Base-by-base conservation (phyloP, 2,113 vertebrate genomes). In the Coracopsis vasa region DNA sequence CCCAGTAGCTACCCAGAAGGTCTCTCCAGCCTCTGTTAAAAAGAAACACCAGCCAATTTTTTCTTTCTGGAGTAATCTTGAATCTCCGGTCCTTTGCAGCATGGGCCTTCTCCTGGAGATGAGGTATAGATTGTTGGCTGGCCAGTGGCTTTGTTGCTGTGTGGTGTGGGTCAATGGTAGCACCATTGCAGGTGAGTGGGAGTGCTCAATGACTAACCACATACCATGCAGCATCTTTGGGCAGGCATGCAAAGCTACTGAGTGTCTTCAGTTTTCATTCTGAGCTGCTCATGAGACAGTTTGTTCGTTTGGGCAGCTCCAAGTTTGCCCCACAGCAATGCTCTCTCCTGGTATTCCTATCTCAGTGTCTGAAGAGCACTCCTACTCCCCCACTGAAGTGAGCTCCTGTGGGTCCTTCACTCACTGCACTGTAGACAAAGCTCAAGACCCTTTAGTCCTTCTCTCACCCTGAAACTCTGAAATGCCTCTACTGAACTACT, bases 91-190 rank as follows among this genome's bases (percentile, higher is more conserved):
- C 24, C 29, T 29, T 48, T 54, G 16, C 29, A 70, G 13, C 29
- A 47, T 10, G 7, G 41, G 13, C 11, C 6, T 83, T 74, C 1
- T 70, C 25, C 13, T 35, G 29, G 54, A 51, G 25, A 62, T 31
- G 29, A 35, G 13, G 11, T 45, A 53, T 42, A 42, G 20, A 17
- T 6, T n/a, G 12, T 3, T 27, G 33, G 27, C 21, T 31, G 18
- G 13, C 31, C 27, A 60, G 33, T 1, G 3, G 5, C 45, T 66
- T 60, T 1, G 2, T 4, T 69, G 33, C 10, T 2, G 2, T 45
- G 24, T 9, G 23, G 39, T 47, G 39, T 31, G 47, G 20, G 21
- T 19, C 54, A 70, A 15, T 33, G 27, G 16, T n/a, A 83, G 16
- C 16, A n/a, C 3, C 25, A 3, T 61, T 61, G 25, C 28, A 69